Evolutionary conservation across 2,797 vertebrate genomes (phyloP).

Genomic region (Sandelia bainsii): DNA sequence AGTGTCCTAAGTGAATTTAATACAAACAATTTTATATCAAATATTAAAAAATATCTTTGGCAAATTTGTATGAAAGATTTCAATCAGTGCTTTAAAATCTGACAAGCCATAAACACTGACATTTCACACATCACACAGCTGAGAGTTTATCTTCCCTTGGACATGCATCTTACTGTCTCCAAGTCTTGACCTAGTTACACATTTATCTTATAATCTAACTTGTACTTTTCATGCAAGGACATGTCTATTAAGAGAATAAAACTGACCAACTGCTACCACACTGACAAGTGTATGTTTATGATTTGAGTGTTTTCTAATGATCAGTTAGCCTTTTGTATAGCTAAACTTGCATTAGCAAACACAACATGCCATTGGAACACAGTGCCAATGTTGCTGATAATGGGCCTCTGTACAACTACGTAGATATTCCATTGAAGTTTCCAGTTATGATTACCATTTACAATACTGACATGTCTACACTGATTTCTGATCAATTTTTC

Average conservation of each 20-base stretch:
- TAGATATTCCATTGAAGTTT: no score
- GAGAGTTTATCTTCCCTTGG: slow-evolving; percentile 27
- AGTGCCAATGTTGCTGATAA: no score
- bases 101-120: slow-evolving; percentile 18
- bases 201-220: slow-evolving; percentile 42
- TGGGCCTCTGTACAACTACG: no score
- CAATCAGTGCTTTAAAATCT: slow-evolving; percentile 16
- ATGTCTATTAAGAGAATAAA: slow-evolving; percentile 18
- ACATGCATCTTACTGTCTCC: slow-evolving; percentile 33
- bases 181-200: slow-evolving; percentile 63
- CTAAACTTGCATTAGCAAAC: neutral
- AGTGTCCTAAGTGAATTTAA: neutral
- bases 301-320: no score
- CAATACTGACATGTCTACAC: no score
- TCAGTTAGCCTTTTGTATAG: no score
- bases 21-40: slow-evolving; percentile 4
- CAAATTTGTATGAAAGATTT: slow-evolving; percentile 10
- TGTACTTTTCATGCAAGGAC: slow-evolving; percentile 32
- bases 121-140: slow-evolving; percentile 16
- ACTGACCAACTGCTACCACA: neutral
- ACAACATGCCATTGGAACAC: neutral
- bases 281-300: neutral
- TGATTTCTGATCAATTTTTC: no score
- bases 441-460: no score
- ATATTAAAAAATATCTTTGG: neutral